Percentiles rank a stretch among this genome's conserved stretches.
Evolutionary conservation across 2,888 invertebrate species (phyloP).

Genomic region (Norana najaformis): DNA sequence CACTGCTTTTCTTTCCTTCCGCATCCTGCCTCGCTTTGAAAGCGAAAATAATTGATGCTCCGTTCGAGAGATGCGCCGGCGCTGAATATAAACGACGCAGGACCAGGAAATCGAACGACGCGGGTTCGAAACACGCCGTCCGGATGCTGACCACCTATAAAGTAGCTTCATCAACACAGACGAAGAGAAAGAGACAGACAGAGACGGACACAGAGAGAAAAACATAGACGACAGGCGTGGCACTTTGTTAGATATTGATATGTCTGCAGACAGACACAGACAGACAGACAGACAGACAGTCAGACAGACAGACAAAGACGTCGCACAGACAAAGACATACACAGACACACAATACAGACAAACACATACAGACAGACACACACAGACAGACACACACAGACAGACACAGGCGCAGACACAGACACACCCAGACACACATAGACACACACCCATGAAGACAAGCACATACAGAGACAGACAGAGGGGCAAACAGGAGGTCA

Average conservation of each 20-base stretch:
- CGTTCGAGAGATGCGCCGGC: background rate
- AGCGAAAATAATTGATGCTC: constrained; percentile 26
- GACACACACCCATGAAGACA: background rate
- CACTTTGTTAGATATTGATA: no score
- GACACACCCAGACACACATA: background rate
- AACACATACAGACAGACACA: background rate
- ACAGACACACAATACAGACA: background rate
- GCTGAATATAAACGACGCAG: background rate
- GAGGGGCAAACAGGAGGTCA: background rate
- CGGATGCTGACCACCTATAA: background rate
- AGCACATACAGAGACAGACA: background rate
- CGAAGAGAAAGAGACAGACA: background rate
- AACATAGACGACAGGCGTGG: background rate
- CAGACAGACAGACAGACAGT: background rate
- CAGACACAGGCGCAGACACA: background rate
- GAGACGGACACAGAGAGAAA: background rate
- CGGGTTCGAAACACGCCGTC: background rate
- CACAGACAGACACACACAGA: background rate
- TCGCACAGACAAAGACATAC: background rate
- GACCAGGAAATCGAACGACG: constrained; percentile 5
- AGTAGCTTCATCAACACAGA: background rate
- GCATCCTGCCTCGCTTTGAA: constrained; percentile 9
- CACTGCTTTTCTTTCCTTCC: constrained; percentile 20
- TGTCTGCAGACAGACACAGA: background rate
- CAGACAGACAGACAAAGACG: background rate